phyloP scores from a whole-genome alignment of 2,113 vertebrate genomes.

The Aramus guarauna region DNA sequence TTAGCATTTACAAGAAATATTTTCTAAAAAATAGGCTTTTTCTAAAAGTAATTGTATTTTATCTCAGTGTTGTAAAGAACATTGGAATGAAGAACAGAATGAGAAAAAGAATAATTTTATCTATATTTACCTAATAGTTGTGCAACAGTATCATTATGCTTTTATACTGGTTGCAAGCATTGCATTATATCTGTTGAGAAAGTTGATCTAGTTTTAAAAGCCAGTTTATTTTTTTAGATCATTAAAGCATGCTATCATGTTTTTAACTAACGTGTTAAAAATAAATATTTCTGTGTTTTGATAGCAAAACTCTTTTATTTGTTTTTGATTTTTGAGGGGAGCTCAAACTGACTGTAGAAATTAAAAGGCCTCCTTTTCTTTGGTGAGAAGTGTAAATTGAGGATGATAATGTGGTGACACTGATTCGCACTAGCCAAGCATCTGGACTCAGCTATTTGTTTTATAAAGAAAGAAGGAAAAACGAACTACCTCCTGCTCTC shows the following conservation, averaged over 20 bases:
- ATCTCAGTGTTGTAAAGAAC: background rate
- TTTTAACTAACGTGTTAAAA: constrained; percentile 51
- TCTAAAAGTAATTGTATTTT: background rate
- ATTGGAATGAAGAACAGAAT: background rate
- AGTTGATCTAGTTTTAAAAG: constrained; percentile 3
- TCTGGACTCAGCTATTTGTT: background rate
- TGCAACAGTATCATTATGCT: background rate
- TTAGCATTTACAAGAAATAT: background rate
- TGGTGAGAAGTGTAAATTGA: constrained; percentile 6
- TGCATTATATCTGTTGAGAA: background rate
- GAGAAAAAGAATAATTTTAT: background rate
- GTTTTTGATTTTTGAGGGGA: background rate
- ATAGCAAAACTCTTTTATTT: constrained; percentile 22
- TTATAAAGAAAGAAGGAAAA: background rate
- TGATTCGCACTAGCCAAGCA: background rate
- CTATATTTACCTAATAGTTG: background rate
- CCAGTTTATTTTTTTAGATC: constrained; percentile 40
- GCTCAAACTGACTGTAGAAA: background rate
- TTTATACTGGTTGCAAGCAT: background rate
- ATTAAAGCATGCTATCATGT: background rate
- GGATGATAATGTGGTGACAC: constrained; percentile 9
- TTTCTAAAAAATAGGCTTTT: background rate
- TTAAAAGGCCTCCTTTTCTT: background rate
- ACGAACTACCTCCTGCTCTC: background rate
- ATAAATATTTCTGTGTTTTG: constrained; percentile 48